Conservation (phyloP, 1,140 invertebrate genomes). For the Meteorus sp. region DNA sequence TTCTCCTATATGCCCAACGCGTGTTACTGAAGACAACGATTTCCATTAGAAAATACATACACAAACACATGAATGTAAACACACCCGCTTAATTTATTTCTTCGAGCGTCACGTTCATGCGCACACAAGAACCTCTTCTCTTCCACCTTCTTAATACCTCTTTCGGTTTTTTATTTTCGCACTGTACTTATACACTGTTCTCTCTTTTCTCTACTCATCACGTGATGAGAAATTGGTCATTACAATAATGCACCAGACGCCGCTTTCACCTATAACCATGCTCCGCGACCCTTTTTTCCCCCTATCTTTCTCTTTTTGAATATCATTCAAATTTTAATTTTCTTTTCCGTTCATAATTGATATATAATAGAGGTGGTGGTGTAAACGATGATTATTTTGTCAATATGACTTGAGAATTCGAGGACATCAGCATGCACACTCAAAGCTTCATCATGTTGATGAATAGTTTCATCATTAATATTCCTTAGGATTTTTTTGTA, state of each 20-base stretch:
- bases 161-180: too few relatives aligned
- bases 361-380: too few relatives aligned
- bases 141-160: too few relatives aligned
- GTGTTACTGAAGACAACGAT: slow-evolving; percentile 31
- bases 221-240: neutral
- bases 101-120: slow-evolving; percentile 22
- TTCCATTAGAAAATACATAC: slow-evolving; percentile 44
- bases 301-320: neutral
- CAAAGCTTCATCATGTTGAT: too few relatives aligned
- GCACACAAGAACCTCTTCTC: neutral
- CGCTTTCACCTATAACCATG: neutral
- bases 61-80: too few relatives aligned
- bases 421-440: too few relatives aligned
- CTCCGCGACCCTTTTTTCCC: neutral
- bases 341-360: neutral
- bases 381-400: too few relatives aligned
- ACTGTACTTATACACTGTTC: neutral
- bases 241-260: slow-evolving; percentile 9
- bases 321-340: neutral
- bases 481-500: too few relatives aligned
- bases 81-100: slow-evolving; percentile 27
- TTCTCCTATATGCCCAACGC: neutral
- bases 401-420: too few relatives aligned
- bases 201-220: neutral
- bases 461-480: too few relatives aligned